Conservation (phyloP, 1,140 invertebrate genomes). For the Acromyrmex echinatior region DNA sequence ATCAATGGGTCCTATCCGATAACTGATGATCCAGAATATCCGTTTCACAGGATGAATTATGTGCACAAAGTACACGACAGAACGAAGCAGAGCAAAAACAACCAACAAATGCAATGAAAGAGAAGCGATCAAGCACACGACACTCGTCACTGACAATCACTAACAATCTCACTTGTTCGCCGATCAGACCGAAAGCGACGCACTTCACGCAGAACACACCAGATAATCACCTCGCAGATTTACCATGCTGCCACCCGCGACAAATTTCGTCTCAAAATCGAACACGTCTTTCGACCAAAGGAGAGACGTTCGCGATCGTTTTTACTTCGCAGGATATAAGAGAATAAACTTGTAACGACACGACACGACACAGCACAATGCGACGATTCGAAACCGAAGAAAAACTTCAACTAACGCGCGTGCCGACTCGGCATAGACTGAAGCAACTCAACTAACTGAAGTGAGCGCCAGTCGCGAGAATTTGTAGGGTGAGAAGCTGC, state of each 20-base stretch:
- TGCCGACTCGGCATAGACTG: slow-evolving; percentile 77
- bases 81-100: not conserved
- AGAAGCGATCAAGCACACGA: slow-evolving; percentile 6
- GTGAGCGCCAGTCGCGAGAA: slow-evolving; percentile 46
- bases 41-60: slow-evolving; percentile 13
- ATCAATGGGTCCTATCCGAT: not conserved
- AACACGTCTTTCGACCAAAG: not conserved
- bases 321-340: not conserved
- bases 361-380: not conserved
- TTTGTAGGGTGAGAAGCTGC: slow-evolving; percentile 28
- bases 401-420: slow-evolving; percentile 65
- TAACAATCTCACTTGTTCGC: slow-evolving; percentile 34
- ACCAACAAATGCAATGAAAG: slow-evolving; percentile 23
- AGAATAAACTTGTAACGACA: not conserved
- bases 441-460: slow-evolving; percentile 24
- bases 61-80: not conserved
- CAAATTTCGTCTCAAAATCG: not conserved
- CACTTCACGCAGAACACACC: slow-evolving; percentile 35
- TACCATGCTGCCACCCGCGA: slow-evolving; percentile 3
- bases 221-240: slow-evolving; percentile 23
- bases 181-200: slow-evolving; percentile 24
- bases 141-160: slow-evolving; percentile 33
- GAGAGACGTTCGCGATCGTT: not conserved
- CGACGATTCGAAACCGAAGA: not conserved
- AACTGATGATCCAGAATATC: slow-evolving; percentile 20